Evolutionary conservation across 2,888 invertebrate genomes (phyloP).

Genomic region (Cremastinae sp.): DNA sequence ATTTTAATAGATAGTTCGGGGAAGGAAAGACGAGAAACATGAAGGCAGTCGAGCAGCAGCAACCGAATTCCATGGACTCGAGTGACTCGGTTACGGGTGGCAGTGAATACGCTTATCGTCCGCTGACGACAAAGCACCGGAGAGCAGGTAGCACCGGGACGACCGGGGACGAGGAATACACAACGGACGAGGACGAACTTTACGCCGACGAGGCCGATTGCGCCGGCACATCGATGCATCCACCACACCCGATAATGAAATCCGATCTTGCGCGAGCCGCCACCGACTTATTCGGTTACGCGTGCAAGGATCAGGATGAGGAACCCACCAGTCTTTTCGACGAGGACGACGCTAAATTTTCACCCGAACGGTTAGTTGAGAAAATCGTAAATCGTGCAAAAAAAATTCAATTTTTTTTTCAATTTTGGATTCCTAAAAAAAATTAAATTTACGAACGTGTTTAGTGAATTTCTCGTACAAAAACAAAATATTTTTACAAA

Average conservation of each 20-base stretch:
- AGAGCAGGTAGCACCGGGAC: constrained; percentile 81
- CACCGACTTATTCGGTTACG: constrained; percentile 75
- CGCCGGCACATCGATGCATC: constrained; percentile 67
- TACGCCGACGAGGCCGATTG: constrained; percentile 81
- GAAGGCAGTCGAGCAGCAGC: constrained; percentile 71
- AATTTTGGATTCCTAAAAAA: too few relatives aligned
- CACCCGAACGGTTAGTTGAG: constrained; percentile 62
- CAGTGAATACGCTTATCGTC: constrained; percentile 76
- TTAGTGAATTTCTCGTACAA: too few relatives aligned
- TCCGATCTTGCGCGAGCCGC: constrained; percentile 76
- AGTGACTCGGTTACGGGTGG: constrained; percentile 71
- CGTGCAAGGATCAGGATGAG: constrained; percentile 68
- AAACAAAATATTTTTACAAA: too few relatives aligned
- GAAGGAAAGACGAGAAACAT: constrained; percentile 59
- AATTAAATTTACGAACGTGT: too few relatives aligned
- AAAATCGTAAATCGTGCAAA: not conserved
- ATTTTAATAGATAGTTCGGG: constrained; percentile 4
- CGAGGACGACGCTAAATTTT: constrained; percentile 72
- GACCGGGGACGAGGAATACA: constrained; percentile 82
- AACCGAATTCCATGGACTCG: constrained; percentile 74
- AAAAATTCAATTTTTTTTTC: too few relatives aligned
- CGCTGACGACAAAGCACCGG: constrained; percentile 75
- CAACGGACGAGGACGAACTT: constrained; percentile 81
- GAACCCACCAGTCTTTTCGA: constrained; percentile 80
- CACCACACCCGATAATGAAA: constrained; percentile 73